A percentile compares a stretch with the other conserved stretches of the same genome.
Conservation (phyloP, 1,140 invertebrate genomes). For the Bombus balteatus region DNA sequence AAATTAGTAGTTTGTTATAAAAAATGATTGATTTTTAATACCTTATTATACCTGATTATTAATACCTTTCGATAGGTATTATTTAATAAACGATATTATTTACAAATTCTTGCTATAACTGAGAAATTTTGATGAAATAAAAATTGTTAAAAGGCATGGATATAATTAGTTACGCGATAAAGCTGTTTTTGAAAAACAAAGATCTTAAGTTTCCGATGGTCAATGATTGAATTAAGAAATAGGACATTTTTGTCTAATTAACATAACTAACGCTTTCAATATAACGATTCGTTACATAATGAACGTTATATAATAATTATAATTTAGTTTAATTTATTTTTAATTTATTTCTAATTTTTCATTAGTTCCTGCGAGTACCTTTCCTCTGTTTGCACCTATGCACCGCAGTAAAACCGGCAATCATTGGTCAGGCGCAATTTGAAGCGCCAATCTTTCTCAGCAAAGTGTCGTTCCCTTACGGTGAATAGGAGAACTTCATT, state of each 20-base stretch:
- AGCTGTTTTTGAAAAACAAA: no score
- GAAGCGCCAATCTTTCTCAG: not conserved
- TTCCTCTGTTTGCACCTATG: not conserved
- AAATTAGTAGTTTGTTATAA: not conserved
- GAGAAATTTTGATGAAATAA: not conserved
- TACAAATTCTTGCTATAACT: not conserved
- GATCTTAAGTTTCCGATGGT: no score
- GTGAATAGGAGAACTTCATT: slow-evolving; percentile 37
- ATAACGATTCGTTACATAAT: no score
- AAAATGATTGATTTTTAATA: not conserved
- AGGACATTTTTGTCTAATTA: no score
- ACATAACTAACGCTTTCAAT: no score
- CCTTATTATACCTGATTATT: no score
- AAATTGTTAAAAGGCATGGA: not conserved
- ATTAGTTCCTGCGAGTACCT: no score
- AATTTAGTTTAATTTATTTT: not conserved
- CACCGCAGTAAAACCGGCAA: not conserved
- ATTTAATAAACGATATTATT: not conserved
- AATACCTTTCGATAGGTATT: not conserved
- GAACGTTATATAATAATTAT: no score
- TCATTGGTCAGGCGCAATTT: not conserved
- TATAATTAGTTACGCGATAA: no score
- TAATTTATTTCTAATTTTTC: not conserved
- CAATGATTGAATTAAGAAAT: no score
- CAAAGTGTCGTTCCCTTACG: slow-evolving; percentile 54